Evolutionary conservation across 2,797 vertebrate species (phyloP).

Genomic region (Paedocypris micromegethes): DNA sequence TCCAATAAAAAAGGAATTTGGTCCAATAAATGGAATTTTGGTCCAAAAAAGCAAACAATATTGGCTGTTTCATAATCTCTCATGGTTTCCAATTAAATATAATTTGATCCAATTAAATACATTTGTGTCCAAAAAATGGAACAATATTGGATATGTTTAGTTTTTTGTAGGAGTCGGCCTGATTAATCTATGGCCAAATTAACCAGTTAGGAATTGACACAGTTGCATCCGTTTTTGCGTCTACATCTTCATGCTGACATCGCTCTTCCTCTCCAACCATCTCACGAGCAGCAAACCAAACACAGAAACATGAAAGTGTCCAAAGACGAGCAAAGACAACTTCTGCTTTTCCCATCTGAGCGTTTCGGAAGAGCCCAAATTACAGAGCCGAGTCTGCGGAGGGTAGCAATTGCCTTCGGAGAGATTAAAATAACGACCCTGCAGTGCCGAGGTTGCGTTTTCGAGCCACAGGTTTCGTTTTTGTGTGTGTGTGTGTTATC

Average conservation of each 20-base stretch:
- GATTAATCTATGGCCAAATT: too few species aligned
- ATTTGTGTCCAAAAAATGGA: too few species aligned
- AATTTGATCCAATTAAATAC: too few species aligned
- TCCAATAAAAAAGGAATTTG: not conserved
- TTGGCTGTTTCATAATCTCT: too few species aligned
- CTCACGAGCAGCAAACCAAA: constrained; percentile 43
- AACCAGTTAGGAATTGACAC: too few species aligned
- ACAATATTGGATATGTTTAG: too few species aligned
- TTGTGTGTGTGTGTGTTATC: not conserved
- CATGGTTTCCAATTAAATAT: too few species aligned
- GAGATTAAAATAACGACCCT: constrained; percentile 45
- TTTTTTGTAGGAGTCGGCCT: too few species aligned
- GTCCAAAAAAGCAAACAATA: too few species aligned
- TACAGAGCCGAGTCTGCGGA: constrained; percentile 49
- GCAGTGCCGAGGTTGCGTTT: constrained; percentile 62
- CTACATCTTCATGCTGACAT: not conserved
- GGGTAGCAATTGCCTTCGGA: constrained; percentile 53
- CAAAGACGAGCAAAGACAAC: constrained; percentile 43
- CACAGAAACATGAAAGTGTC: constrained; percentile 40
- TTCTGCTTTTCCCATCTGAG: constrained; percentile 68
- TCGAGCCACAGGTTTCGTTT: constrained; percentile 48
- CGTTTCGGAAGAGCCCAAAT: constrained; percentile 51
- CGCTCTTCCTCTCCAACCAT: constrained; percentile 27
- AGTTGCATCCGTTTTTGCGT: too few species aligned
- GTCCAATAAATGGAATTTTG: not conserved